Evolutionary conservation across 2,113 vertebrate species (phyloP).

Genomic region (Pedetes capensis): DNA sequence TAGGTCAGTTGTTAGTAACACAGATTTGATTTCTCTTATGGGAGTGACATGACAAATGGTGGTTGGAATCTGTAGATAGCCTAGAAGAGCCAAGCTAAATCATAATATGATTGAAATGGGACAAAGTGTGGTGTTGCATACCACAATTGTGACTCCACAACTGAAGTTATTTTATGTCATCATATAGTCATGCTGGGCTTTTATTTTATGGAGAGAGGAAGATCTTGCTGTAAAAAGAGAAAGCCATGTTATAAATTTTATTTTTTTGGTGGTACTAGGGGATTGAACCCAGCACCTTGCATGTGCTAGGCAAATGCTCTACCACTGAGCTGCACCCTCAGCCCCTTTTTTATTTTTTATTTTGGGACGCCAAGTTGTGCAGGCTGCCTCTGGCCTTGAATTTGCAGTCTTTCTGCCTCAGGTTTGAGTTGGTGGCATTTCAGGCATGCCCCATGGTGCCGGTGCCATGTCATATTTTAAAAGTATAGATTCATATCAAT

Average conservation of each 20-base stretch:
- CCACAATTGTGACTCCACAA: neutral
- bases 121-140: neutral
- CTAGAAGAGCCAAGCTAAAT: neutral
- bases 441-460: no score
- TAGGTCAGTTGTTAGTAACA: conserved; percentile 17
- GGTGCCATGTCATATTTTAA: conserved; percentile 15
- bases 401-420: no score
- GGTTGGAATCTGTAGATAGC: neutral
- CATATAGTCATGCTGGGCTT: neutral
- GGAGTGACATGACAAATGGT: neutral
- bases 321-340: no score
- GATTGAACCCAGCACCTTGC: no score
- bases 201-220: neutral
- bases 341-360: no score
- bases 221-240: neutral
- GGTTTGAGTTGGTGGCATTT: no score
- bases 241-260: no score
- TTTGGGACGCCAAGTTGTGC: no score
- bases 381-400: no score
- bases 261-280: no score
- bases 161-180: neutral
- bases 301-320: no score
- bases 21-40: conserved; percentile 8
- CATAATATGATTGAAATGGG: neutral
- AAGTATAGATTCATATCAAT: neutral